Conservation (phyloP, 2,888 invertebrate genomes). For the Allophyes oxyacanthae region DNA sequence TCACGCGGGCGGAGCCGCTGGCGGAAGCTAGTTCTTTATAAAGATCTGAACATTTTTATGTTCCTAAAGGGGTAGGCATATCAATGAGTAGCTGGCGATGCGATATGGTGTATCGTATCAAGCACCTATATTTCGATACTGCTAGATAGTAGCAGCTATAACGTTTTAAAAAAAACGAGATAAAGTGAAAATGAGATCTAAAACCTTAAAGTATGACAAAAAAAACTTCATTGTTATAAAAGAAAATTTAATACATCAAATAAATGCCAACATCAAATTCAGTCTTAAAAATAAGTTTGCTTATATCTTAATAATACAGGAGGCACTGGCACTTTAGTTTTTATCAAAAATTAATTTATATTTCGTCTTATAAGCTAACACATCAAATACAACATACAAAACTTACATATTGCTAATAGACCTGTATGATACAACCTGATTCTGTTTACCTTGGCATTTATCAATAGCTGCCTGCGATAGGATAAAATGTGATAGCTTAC, state of each 20-base stretch:
- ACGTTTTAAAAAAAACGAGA: too few relatives aligned
- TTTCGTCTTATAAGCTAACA: conserved; percentile 59
- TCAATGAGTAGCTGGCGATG: too few relatives aligned
- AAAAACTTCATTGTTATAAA: conserved; percentile 61
- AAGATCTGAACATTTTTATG: too few relatives aligned
- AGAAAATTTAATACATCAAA: conserved; percentile 80
- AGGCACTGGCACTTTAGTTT: conserved; percentile 85
- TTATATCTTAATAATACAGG: conserved; percentile 76
- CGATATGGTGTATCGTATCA: too few relatives aligned
- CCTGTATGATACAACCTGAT: conserved; percentile 69
- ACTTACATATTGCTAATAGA: conserved; percentile 58
- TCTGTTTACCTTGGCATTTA: conserved; percentile 35
- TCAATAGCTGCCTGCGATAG: conserved; percentile 30
- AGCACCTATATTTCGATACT: too few relatives aligned
- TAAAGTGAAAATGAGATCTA: too few relatives aligned
- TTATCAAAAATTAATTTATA: conserved; percentile 60
- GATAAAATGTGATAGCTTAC: conserved; percentile 27
- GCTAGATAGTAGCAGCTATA: too few relatives aligned
- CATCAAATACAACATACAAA: conserved; percentile 60
- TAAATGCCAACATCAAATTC: conserved; percentile 85
- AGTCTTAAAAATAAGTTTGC: conserved; percentile 85
- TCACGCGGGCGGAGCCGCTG: too few relatives aligned
- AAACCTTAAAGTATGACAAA: too few relatives aligned
- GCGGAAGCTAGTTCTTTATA: too few relatives aligned
- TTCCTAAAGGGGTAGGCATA: too few relatives aligned